These are phyloP conservation scores for Chaetodon trifasciatus DNA, from an alignment of 2,797 vertebrate genomes.

Conservation along the genomic window DNA sequence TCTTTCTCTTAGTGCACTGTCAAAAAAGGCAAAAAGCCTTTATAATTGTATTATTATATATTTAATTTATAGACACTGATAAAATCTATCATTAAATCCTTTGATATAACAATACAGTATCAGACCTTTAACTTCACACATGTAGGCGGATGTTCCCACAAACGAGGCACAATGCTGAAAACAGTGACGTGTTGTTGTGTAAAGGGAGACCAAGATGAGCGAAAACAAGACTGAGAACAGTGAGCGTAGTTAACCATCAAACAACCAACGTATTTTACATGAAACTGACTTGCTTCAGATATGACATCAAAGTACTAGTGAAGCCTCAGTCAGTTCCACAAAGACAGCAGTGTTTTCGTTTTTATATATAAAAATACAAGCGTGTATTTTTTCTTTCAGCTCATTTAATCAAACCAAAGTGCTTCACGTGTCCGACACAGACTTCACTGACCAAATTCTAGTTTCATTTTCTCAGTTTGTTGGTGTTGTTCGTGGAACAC, in stretches of 20 bases:
- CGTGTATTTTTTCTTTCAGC: background rate
- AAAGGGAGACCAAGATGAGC: slow-evolving; percentile 29
- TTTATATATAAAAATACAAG: background rate
- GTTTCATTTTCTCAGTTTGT: background rate
- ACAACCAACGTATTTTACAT: slow-evolving; percentile 14
- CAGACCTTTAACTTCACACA: background rate
- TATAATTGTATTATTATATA: background rate
- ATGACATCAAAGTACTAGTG: slow-evolving; percentile 23
- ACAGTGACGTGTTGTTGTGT: slow-evolving; percentile 18
- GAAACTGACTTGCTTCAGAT: slow-evolving; percentile 14
- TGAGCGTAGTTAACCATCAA: slow-evolving; percentile 29
- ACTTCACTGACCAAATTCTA: background rate
- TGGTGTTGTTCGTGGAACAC: background rate
- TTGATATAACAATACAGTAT: background rate
- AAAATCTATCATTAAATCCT: background rate
- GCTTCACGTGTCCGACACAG: background rate
- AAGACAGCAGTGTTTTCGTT: background rate
- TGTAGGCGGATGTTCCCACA: slow-evolving; percentile 19
- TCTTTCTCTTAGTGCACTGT: too few relatives aligned
- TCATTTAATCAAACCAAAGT: background rate
- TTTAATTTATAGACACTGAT: background rate
- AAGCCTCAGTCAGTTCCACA: background rate
- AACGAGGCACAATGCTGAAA: slow-evolving; percentile 3
- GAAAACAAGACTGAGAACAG: slow-evolving; percentile 47
- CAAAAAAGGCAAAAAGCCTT: too few relatives aligned